Conservation (phyloP, 2,888 invertebrate species). For the Therioaphis trifolii region DNA sequence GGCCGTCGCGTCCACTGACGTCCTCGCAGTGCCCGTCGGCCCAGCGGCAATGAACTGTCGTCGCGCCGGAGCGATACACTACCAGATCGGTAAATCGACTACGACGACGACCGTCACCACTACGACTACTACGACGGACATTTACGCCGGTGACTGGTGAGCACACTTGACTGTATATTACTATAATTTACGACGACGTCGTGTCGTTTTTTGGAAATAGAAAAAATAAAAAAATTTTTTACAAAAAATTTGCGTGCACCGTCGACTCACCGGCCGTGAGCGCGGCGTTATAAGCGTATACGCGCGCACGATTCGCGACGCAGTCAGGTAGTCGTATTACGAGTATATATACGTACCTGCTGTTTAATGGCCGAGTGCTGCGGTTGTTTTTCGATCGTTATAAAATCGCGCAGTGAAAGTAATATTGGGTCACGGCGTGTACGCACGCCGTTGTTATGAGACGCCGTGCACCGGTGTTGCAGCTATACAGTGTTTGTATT, state of each 20-base stretch:
- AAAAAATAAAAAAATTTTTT: too few species aligned
- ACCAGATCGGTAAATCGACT: conserved; percentile 4
- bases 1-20: not conserved
- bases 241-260: too few species aligned
- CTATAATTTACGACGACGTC: too few species aligned
- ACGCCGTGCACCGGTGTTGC: too few species aligned
- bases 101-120: too few species aligned
- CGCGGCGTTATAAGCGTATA: too few species aligned
- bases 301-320: too few species aligned
- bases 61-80: not conserved
- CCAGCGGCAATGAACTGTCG: conserved; percentile 13
- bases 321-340: too few species aligned
- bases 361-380: not conserved
- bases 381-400: not conserved
- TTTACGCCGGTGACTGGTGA: conserved; percentile 49
- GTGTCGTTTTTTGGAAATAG: too few species aligned
- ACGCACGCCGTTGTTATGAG: not conserved
- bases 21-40: not conserved
- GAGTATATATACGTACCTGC: too few species aligned
- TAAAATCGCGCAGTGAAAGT: conserved; percentile 51
- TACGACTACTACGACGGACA: conserved; percentile 17
- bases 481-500: too few species aligned
- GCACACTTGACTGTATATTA: not conserved
- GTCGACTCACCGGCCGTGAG: too few species aligned
- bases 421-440: conserved; percentile 36